Percentiles rank a stretch among this genome's conserved stretches.
Evolutionary conservation across 2,888 invertebrate species (phyloP).

Genomic region (Drosophila aldrichi): DNA sequence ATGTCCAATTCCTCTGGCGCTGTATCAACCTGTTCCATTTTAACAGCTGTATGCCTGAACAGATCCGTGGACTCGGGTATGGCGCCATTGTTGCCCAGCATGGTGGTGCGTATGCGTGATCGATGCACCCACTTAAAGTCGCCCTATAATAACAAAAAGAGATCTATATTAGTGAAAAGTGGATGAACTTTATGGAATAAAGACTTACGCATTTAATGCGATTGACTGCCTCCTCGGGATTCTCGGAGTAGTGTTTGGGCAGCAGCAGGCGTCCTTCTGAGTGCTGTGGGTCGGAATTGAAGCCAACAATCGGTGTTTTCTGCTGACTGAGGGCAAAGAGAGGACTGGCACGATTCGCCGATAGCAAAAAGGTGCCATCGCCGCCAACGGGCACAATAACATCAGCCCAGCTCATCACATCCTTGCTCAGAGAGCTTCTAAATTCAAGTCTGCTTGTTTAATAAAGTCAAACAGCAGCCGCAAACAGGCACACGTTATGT

Average conservation of each 20-base stretch:
- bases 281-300: conserved; percentile 97
- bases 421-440: conserved; percentile 86
- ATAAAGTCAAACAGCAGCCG: conserved; percentile 67
- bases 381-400: conserved; percentile 95
- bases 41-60: conserved; percentile 84
- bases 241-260: conserved; percentile 92
- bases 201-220: conserved; percentile 89
- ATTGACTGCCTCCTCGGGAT: conserved; percentile 92
- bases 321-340: conserved; percentile 84
- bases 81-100: conserved; percentile 88
- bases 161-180: background rate
- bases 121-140: conserved; percentile 94
- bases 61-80: conserved; percentile 86
- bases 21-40: conserved; percentile 84
- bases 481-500: conserved; percentile 67
- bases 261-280: conserved; percentile 98
- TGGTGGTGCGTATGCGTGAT: conserved; percentile 94
- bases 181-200: background rate
- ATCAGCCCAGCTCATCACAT: conserved; percentile 95
- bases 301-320: conserved; percentile 96
- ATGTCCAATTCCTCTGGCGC: conserved; percentile 78
- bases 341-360: conserved; percentile 88
- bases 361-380: conserved; percentile 98
- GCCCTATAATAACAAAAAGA: conserved; percentile 87
- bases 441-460: conserved; percentile 85